Evolutionary conservation across 2,113 vertebrate species (phyloP).

Genomic region (Melanerpes formicivorus): DNA sequence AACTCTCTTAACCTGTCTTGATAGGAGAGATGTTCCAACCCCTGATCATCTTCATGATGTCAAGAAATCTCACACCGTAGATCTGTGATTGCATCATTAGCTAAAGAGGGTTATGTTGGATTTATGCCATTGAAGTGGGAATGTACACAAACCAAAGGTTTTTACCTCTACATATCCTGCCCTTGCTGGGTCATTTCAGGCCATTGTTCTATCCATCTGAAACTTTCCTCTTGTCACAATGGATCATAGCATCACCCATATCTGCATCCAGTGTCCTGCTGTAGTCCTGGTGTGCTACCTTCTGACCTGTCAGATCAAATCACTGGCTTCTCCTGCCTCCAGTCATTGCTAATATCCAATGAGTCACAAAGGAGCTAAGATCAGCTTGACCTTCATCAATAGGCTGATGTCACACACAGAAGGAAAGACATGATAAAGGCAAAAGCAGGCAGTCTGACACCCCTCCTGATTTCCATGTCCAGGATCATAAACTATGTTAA

Average conservation of each 20-base stretch:
- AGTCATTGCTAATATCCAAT: slow-evolving; percentile 19
- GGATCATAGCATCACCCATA: not conserved
- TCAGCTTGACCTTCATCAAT: slow-evolving; percentile 39
- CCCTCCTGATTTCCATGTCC: not conserved
- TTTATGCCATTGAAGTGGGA: not conserved
- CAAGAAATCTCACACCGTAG: not conserved
- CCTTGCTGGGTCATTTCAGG: slow-evolving; percentile 29
- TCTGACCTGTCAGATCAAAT: slow-evolving; percentile 52
- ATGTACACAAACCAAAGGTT: not conserved
- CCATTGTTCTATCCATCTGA: not conserved
- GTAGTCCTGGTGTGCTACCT: slow-evolving; percentile 23
- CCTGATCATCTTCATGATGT: not conserved
- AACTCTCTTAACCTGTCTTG: not conserved
- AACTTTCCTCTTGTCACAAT: slow-evolving; percentile 41
- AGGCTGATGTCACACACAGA: slow-evolving; percentile 20
- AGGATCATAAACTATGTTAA: not conserved
- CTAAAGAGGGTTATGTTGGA: not conserved
- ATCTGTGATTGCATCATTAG: not conserved
- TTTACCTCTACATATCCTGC: not conserved
- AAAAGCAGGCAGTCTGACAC: not conserved
- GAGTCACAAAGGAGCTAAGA: slow-evolving; percentile 45
- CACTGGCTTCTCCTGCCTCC: not conserved
- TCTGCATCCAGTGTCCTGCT: not conserved
- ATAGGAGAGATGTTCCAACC: not conserved
- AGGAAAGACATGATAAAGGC: not conserved